These are phyloP conservation scores for Synergus umbraculus DNA, from an alignment of 2,888 invertebrate species.

Conservation along the genomic window DNA sequence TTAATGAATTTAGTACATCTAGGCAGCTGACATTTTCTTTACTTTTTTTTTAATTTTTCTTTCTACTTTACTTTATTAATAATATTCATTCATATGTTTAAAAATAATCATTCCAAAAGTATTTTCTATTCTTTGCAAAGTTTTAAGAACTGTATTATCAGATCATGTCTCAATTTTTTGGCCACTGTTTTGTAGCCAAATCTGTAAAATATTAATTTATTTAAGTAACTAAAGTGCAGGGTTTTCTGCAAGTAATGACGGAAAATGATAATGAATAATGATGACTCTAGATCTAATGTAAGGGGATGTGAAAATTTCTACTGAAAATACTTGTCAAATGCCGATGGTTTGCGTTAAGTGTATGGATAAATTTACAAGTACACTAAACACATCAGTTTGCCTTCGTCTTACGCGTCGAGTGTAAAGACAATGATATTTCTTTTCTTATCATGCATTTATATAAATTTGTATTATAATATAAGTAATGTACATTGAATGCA, in stretches of 20 bases:
- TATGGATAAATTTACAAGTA: neutral
- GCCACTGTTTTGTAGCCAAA: constrained; percentile 6
- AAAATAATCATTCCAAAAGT: neutral
- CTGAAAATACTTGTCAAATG: constrained; percentile 13
- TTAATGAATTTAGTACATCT: neutral
- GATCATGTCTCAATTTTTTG: constrained; percentile 21
- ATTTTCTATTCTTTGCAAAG: neutral
- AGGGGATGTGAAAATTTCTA: neutral
- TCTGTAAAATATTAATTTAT: constrained; percentile 31
- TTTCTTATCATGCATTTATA: constrained; percentile 30
- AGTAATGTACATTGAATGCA: constrained; percentile 37
- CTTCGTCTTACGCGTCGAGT: constrained; percentile 7
- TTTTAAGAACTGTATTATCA: neutral
- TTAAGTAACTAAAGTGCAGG: constrained; percentile 1
- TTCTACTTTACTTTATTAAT: constrained; percentile 41
- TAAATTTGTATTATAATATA: constrained; percentile 35
- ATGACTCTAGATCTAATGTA: neutral
- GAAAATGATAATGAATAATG: neutral
- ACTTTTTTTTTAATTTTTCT: neutral
- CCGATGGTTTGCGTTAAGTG: constrained; percentile 7
- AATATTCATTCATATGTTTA: constrained; percentile 47
- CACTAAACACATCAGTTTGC: constrained; percentile 10
- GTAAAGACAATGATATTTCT: constrained; percentile 27
- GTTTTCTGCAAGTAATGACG: neutral
- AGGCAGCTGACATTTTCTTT: neutral